These are phyloP conservation scores for Clarias batrachus DNA, from an alignment of 2,113 vertebrate genomes.

Conservation along the genomic window DNA sequence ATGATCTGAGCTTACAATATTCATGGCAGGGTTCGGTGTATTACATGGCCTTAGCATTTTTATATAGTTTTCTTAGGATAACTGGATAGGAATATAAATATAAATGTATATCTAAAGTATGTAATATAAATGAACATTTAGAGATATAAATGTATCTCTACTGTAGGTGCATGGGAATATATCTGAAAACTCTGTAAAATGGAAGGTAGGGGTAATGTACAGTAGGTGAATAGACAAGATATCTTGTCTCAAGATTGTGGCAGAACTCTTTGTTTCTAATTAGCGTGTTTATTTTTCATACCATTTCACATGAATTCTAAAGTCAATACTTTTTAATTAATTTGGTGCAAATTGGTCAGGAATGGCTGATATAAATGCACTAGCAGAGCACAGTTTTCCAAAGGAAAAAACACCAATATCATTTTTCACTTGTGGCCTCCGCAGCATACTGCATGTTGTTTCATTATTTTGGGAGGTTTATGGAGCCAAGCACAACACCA, in stretches of 20 bases:
- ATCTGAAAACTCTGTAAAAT: too few relatives aligned
- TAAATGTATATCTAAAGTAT: too few relatives aligned
- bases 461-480: background rate
- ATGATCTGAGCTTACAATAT: conserved; percentile 1
- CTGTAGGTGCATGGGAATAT: too few relatives aligned
- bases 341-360: conserved; percentile 47
- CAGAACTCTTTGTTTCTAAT: background rate
- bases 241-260: conserved; percentile 11
- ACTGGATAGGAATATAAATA: too few relatives aligned
- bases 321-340: conserved; percentile 9
- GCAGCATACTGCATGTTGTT: background rate
- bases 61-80: background rate
- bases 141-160: too few relatives aligned
- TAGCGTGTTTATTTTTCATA: background rate
- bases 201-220: too few relatives aligned
- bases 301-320: conserved; percentile 29
- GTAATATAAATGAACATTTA: too few relatives aligned
- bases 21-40: background rate
- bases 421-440: background rate
- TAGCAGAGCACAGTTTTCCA: background rate
- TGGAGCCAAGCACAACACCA: background rate
- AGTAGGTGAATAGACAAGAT: background rate
- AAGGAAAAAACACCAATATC: background rate
- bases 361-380: background rate
- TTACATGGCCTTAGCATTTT: conserved; percentile 2